Evolutionary conservation across 2,797 vertebrate genomes (phyloP).

Genomic region (Anas acuta): DNA sequence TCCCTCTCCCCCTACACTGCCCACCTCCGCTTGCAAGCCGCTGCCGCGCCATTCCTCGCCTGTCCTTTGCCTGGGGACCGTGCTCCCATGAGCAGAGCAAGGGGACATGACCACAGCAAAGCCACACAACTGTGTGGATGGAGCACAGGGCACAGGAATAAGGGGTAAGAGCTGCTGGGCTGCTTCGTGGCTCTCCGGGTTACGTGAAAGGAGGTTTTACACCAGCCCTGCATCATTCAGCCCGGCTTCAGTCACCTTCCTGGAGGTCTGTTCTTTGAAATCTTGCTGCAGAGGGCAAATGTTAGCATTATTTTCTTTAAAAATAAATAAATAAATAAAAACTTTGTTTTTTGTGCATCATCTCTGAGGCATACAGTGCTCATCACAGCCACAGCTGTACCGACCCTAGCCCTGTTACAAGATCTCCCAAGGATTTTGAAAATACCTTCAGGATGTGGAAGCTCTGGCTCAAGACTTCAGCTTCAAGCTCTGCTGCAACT

Average conservation of each 20-base stretch:
- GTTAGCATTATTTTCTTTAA: background rate
- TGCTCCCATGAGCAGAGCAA: background rate
- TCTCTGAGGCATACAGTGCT: background rate
- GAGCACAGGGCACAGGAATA: background rate
- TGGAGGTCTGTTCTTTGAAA: background rate
- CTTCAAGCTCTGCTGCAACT: background rate
- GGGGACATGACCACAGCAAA: background rate
- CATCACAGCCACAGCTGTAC: background rate
- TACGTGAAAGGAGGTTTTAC: background rate
- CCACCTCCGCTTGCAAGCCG: background rate
- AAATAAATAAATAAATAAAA: background rate
- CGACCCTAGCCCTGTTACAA: background rate
- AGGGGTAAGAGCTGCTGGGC: background rate
- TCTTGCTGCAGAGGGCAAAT: background rate
- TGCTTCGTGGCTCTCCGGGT: rapidly evolving
- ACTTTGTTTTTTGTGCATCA: background rate
- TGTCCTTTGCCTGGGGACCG: background rate
- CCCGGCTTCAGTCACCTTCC: rapidly evolving
- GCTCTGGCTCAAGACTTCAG: background rate
- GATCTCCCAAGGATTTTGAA: background rate
- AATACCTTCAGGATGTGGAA: background rate
- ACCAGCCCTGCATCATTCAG: background rate
- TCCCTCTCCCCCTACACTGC: background rate
- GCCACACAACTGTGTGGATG: rapidly evolving
- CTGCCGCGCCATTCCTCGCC: background rate